phyloP scores from a whole-genome alignment of 2,113 vertebrate species.

The Syrrhaptes paradoxus region DNA sequence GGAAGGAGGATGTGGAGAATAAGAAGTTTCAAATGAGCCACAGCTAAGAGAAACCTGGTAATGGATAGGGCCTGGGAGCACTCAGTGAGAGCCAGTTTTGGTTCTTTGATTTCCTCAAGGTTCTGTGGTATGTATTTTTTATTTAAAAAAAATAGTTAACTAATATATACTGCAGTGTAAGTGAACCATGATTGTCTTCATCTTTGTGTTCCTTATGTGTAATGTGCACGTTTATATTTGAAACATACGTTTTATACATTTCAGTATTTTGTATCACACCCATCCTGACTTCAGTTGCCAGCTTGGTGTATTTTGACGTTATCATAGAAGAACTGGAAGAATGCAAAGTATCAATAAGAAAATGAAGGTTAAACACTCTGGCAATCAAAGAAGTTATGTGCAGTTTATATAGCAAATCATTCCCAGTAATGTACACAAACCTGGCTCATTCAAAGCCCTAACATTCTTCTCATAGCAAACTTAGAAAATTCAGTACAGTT shows the following conservation, averaged over 20 bases:
- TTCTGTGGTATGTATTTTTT: background rate
- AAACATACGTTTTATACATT: background rate
- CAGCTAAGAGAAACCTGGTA: background rate
- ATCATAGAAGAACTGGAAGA: background rate
- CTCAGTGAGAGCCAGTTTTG: background rate
- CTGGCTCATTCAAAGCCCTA: background rate
- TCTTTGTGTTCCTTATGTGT: background rate
- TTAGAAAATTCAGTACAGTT: background rate
- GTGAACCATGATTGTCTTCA: background rate
- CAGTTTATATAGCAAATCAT: background rate
- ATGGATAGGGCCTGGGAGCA: background rate
- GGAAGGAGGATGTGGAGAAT: slow-evolving; percentile 16
- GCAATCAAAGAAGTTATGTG: background rate
- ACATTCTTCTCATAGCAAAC: background rate
- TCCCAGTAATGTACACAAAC: background rate
- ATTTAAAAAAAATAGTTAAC: background rate
- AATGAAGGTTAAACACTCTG: background rate
- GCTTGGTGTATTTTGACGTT: background rate
- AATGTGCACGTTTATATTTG: background rate
- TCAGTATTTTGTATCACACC: background rate
- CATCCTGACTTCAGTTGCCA: background rate
- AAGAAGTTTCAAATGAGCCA: slow-evolving; percentile 7
- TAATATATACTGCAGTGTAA: background rate
- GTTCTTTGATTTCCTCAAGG: background rate
- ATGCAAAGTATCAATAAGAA: background rate